These are phyloP conservation scores for Pyrrhosoma nymphula DNA, from an alignment of 2,888 invertebrate species.

Conservation along the genomic window DNA sequence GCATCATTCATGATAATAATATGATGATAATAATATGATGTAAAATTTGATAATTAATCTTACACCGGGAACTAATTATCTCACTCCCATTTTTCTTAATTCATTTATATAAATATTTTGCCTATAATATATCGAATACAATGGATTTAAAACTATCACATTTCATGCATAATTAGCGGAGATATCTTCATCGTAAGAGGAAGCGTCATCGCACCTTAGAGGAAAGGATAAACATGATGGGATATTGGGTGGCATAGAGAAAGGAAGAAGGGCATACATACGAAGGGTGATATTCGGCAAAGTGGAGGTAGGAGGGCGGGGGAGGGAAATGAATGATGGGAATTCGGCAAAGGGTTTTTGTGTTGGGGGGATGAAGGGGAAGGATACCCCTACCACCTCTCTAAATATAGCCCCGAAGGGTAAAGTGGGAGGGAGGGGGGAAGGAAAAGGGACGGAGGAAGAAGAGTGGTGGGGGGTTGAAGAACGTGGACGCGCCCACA, in stretches of 20 bases:
- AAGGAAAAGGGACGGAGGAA: background rate
- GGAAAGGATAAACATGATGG: background rate
- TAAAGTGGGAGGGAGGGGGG: background rate
- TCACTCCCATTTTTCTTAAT: no score
- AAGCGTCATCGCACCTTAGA: background rate
- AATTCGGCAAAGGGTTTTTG: background rate
- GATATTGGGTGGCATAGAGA: background rate
- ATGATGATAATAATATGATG: no score
- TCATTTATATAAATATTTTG: no score
- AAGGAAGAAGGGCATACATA: background rate
- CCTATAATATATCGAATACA: no score
- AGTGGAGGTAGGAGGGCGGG: background rate
- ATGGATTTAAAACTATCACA: background rate
- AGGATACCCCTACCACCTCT: background rate
- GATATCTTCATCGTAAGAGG: background rate
- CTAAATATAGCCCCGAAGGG: conserved; percentile 46
- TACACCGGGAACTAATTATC: no score
- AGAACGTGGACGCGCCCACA: conserved; percentile 50
- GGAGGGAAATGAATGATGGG: background rate
- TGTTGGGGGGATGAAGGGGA: background rate
- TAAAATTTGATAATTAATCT: no score
- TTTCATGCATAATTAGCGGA: no score
- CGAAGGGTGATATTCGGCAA: background rate
- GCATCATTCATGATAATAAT: no score
- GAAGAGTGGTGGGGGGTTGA: background rate